Evolutionary conservation across 2,113 vertebrate genomes (phyloP).

Genomic region (Eurystomus gularis): DNA sequence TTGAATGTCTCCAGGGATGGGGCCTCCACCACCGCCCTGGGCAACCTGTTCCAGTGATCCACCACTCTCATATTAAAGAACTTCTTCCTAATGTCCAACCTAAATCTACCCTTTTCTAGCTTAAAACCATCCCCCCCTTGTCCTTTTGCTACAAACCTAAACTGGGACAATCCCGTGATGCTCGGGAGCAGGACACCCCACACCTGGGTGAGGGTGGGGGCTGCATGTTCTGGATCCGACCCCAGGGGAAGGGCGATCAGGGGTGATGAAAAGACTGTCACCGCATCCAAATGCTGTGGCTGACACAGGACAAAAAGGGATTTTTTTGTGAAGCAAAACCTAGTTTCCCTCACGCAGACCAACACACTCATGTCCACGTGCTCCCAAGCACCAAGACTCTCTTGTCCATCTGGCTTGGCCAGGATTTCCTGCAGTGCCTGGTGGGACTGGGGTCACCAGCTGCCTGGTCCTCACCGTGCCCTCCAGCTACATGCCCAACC

Average conservation of each 20-base stretch:
- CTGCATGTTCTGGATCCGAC: neutral
- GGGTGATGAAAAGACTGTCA: neutral
- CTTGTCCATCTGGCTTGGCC: neutral
- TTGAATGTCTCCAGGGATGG: too few relatives aligned
- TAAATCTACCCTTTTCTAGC: too few relatives aligned
- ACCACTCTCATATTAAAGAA: too few relatives aligned
- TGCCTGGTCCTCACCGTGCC: neutral
- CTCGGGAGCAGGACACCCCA: neutral
- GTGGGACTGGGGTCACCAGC: neutral
- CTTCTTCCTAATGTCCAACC: too few relatives aligned
- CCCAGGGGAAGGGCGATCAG: neutral
- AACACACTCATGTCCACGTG: fast-evolving
- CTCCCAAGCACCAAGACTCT: neutral
- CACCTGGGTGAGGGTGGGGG: fast-evolving
- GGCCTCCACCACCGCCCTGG: too few relatives aligned
- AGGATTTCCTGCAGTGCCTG: neutral
- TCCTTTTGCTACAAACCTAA: too few relatives aligned
- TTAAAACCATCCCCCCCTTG: too few relatives aligned
- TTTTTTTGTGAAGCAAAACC: neutral
- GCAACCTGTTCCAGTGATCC: too few relatives aligned
- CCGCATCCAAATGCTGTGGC: neutral
- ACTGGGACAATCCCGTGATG: neutral
- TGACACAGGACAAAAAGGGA: neutral
- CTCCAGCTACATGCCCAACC: neutral
- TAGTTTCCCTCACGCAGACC: neutral